Conservation (phyloP, 2,797 vertebrate genomes). For the Oophaga sylvatica region DNA sequence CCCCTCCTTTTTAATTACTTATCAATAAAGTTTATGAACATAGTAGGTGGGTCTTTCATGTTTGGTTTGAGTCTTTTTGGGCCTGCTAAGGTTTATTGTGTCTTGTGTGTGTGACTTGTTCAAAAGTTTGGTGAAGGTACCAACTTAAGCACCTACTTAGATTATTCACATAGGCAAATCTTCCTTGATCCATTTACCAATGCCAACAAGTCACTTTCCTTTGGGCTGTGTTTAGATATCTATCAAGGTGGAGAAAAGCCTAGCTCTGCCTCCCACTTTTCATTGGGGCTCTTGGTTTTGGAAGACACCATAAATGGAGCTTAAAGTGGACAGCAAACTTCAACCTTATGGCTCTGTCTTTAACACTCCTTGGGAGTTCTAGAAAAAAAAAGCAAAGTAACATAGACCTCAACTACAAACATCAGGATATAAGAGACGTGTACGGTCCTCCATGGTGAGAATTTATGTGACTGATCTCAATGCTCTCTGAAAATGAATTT, state of each 20-base stretch:
- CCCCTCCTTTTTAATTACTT: too few species aligned
- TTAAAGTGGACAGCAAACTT: neutral
- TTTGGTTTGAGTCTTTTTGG: too few species aligned
- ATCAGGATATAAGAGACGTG: too few species aligned
- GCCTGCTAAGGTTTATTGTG: too few species aligned
- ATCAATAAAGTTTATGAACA: too few species aligned
- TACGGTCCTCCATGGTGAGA: neutral
- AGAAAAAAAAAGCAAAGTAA: neutral
- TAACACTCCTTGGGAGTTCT: neutral
- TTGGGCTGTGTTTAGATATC: too few species aligned
- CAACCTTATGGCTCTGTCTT: neutral
- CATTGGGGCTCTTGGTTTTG: neutral
- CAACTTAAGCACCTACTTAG: neutral
- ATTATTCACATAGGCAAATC: neutral
- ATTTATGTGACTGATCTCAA: neutral
- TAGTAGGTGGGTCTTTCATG: too few species aligned
- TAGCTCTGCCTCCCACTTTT: neutral
- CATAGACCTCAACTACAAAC: neutral
- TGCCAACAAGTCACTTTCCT: too few species aligned
- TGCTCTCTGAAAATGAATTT: neutral
- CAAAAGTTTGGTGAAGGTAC: neutral
- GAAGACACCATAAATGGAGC: neutral
- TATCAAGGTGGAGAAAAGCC: neutral
- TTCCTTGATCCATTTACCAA: neutral
- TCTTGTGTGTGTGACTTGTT: too few species aligned